Base-by-base conservation (phyloP, 2,797 vertebrate species). In the Microchirus variegatus region DNA sequence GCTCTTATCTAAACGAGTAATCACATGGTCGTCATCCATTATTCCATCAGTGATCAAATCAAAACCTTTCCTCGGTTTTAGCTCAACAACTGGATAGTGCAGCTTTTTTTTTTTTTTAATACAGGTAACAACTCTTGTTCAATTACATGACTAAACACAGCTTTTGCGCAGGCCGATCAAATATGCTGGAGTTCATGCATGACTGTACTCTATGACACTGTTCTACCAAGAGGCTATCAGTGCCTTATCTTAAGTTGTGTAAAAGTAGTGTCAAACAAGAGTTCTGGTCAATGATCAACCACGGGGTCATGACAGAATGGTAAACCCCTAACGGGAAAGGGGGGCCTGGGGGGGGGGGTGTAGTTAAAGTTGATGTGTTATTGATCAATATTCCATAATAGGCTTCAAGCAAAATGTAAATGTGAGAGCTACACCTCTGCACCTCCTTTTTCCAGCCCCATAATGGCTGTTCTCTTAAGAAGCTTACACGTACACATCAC, bases 251-350 rank as follows among this genome's bases (percentile, higher is more conserved):
- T 10, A 44, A 67, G 71, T 16, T 58, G 56, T 80, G 61, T 79
- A 81, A 78, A 86, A 59, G 59, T 72, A 19, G 62, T 80, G 77
- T 78, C 55, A 83, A 65, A 54, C 73, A 74, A 75, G 72, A 83
- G 50, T 58, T 75, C 19, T 69, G 44, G 85, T 90, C 46, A 90
- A 89, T 91, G 73, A 91, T 87, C 63, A 66, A 80, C 77, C 41
- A 14, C n/a, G 15, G 5, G 50, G 48, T 73, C 53, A 26, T 75
- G 66, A 73, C 44, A 57, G 44, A 53, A 47, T 22, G 8, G 43
- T 78, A 60, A 77, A 72, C 56, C 78, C 48, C 59, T 26, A 49
- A 15, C 11, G n/a, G 40, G 14, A 35, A 51, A 48, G 9, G 15
- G 14, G 2, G 31, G n/a, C n/a, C n/a, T n/a, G n/a, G 4, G 31